Evolutionary conservation across 2,888 invertebrate genomes (phyloP).

Genomic region (Campoplex nolae): DNA sequence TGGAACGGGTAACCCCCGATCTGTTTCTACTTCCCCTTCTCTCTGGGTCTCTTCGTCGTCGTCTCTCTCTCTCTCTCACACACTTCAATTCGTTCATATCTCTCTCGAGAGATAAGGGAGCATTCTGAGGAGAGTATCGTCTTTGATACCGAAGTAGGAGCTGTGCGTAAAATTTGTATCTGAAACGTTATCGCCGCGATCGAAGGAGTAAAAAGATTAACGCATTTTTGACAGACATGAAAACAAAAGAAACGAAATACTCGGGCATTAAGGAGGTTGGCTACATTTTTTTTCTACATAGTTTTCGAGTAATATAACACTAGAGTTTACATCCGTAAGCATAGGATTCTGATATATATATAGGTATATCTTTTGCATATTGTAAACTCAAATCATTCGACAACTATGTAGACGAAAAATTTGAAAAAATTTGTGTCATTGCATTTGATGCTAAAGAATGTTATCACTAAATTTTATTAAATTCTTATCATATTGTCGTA

Average conservation of each 20-base stretch:
- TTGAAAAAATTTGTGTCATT: too few species aligned
- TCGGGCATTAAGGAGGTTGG: too few species aligned
- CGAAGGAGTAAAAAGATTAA: constrained; percentile 43
- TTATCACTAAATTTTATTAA: too few species aligned
- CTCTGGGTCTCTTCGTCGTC: neutral
- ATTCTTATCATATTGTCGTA: too few species aligned
- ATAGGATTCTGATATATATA: too few species aligned
- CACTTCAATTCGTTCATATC: neutral
- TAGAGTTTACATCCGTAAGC: too few species aligned
- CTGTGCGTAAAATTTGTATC: constrained; percentile 39
- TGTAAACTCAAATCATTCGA: too few species aligned
- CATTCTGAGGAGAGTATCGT: constrained; percentile 5
- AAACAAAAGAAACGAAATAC: constrained; percentile 13
- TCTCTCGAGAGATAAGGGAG: neutral
- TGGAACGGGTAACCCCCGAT: constrained; percentile 41
- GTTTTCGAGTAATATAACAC: too few species aligned
- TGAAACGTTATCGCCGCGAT: constrained; percentile 38
- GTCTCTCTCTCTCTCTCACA: neutral
- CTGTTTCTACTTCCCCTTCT: constrained; percentile 2
- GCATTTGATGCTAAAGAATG: too few species aligned
- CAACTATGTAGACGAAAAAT: too few species aligned
- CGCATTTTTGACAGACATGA: constrained; percentile 7
- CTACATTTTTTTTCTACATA: too few species aligned
- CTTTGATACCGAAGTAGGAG: constrained; percentile 41
- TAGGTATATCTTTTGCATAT: too few species aligned